Evolutionary conservation across 2,113 vertebrate genomes (phyloP).

Genomic region (Cyanoramphus novaezelandiae): DNA sequence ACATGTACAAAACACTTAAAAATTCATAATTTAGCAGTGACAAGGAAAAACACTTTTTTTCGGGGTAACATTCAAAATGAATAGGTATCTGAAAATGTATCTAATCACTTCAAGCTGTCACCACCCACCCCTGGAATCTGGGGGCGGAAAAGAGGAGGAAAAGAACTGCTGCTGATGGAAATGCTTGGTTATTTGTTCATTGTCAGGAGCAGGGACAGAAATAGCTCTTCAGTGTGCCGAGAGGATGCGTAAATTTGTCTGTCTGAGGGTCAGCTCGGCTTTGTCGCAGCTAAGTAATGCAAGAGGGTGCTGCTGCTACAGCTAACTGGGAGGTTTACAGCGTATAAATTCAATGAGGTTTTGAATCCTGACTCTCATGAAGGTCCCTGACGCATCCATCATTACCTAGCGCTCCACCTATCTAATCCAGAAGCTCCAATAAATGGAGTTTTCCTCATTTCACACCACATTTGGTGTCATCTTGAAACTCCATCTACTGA

Average conservation of each 20-base stretch:
- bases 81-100: conserved; percentile 53
- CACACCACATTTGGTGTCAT: background rate
- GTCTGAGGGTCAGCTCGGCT: background rate
- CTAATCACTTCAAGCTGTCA: conserved; percentile 56
- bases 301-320: background rate
- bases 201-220: conserved; percentile 31
- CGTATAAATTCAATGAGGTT: background rate
- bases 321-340: background rate
- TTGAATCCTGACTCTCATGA: background rate
- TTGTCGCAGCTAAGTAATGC: background rate
- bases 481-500: background rate
- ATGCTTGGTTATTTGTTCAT: conserved; percentile 31
- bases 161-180: conserved; percentile 43
- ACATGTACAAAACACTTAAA: background rate
- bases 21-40: background rate
- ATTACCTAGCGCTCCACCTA: background rate
- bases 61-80: background rate
- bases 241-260: background rate
- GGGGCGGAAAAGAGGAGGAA: conserved; percentile 48
- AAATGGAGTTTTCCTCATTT: background rate
- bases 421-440: background rate
- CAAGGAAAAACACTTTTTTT: background rate
- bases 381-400: background rate
- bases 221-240: background rate
- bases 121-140: conserved; percentile 54